Evolutionary conservation across 1,140 invertebrate genomes (phyloP), one percentile per base, ranked within the genome.

Genomic region (Panulirus ornatus): DNA sequence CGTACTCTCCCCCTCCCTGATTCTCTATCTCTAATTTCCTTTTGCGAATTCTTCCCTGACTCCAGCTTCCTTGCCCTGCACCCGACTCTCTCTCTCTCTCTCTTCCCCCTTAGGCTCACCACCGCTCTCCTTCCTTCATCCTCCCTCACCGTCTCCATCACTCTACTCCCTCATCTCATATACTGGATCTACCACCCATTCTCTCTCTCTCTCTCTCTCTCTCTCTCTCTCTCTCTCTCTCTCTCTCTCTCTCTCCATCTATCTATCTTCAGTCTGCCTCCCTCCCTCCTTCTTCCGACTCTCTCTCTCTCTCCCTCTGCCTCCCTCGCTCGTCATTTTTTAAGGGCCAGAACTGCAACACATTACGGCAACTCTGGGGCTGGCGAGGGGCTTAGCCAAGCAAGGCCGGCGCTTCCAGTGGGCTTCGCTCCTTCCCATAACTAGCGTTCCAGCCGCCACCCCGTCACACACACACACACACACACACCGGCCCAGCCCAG

Each of bases 341-440:
- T 88, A n/a, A 63, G 42, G 85, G 85, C 75, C 75, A 79, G 70
- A 81, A 88, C 85, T 88, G 85, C 85, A 88, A 82, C 87, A 88
- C 87, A 88, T 88, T 88, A 88, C 76, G 78, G 30, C n/a, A 78
- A 73, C 84, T 86, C 71, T 76, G 38, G 84, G 44, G 83, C 40
- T 14, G 38, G 66, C 16, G 19, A 19, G 30, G 5, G 22, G 22
- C 22, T 30, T n/a, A n/a, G n/a, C n/a, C n/a, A n/a, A n/a, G n/a
- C n/a, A n/a, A n/a, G n/a, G n/a, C n/a, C n/a, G n/a, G n/a, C n/a
- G n/a, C n/a, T n/a, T n/a, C n/a, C n/a, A n/a, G n/a, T n/a, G n/a
- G n/a, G n/a, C n/a, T n/a, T n/a, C n/a, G n/a, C n/a, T n/a, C n/a
- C n/a, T n/a, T n/a, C n/a, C n/a, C n/a, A n/a, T n/a, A n/a, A n/a